These are phyloP conservation scores for Coptodon bakossiorum DNA, from an alignment of 2,113 vertebrate genomes.

Conservation along the genomic window DNA sequence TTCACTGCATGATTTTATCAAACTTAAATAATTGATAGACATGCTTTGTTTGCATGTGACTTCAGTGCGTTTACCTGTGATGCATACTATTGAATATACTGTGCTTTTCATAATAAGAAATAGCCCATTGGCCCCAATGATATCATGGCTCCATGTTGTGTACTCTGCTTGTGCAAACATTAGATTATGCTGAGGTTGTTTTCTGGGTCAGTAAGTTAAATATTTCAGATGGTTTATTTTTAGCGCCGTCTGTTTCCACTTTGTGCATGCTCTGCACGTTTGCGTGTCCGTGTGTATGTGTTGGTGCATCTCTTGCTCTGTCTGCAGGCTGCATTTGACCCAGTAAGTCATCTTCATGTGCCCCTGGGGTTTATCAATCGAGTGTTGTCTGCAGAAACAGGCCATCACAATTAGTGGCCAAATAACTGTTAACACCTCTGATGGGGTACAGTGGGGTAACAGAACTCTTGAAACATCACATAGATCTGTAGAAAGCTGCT, in stretches of 20 bases:
- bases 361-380: conserved; percentile 50
- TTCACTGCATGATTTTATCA: background rate
- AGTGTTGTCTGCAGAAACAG: conserved; percentile 32
- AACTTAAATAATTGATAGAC: background rate
- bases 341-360: conserved; percentile 66
- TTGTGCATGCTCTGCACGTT: conserved; percentile 30
- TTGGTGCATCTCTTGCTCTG: conserved; percentile 13
- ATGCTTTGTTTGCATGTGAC: background rate
- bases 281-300: background rate
- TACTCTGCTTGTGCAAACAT: conserved; percentile 61
- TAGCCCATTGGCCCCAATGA: conserved; percentile 48
- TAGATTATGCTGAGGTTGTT: conserved; percentile 63
- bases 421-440: background rate
- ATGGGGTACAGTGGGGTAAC: background rate
- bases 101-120: conserved; percentile 10
- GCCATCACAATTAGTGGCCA: conserved; percentile 3
- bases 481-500: background rate
- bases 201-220: conserved; percentile 80
- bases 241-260: conserved; percentile 71
- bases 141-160: conserved; percentile 53
- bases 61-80: background rate
- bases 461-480: background rate
- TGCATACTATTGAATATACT: background rate
- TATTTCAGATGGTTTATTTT: conserved; percentile 79
- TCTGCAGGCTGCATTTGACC: conserved; percentile 74